Conservation (phyloP, 2,888 invertebrate species). For the Digitonthophagus gazella region DNA sequence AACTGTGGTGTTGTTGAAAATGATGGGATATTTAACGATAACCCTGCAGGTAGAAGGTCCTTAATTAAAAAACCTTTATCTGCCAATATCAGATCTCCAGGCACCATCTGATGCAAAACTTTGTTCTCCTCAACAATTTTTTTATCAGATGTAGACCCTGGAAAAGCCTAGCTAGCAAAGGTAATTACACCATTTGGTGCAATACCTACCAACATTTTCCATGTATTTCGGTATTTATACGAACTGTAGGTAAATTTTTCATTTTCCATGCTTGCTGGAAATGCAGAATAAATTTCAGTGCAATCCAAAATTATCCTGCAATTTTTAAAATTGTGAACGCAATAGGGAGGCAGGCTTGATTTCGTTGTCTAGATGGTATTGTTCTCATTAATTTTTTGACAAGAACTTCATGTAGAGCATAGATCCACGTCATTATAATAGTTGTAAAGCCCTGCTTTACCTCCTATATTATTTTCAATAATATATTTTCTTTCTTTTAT, state of each 20-base stretch:
- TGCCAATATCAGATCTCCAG: conserved; percentile 36
- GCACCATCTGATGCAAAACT: conserved; percentile 30
- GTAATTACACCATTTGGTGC: conserved; percentile 39
- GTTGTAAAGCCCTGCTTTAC: too few relatives aligned
- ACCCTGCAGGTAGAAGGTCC: too few relatives aligned
- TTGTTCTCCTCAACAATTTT: conserved; percentile 32
- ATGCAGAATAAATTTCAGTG: conserved; percentile 29
- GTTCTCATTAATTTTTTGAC: conserved; percentile 32
- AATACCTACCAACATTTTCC: conserved; percentile 37
- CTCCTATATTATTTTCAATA: too few relatives aligned
- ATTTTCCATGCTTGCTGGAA: conserved; percentile 27
- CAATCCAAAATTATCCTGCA: conserved; percentile 33
- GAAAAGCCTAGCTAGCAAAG: too few relatives aligned
- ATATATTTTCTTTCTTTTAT: too few relatives aligned
- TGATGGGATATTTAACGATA: too few relatives aligned
- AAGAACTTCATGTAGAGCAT: conserved; percentile 32
- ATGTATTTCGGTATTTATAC: conserved; percentile 36
- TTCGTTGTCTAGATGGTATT: conserved; percentile 30
- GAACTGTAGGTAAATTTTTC: conserved; percentile 31
- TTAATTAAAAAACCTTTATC: too few relatives aligned
- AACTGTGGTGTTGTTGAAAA: too few relatives aligned
- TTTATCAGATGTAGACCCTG: too few relatives aligned
- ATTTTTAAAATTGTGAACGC: conserved; percentile 31
- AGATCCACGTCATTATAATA: conserved; percentile 32
- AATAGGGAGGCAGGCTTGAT: conserved; percentile 31